Percentiles rank a stretch among this genome's conserved stretches.
Conservation (phyloP, 1,140 invertebrate species). For the Bombyx mandarina region DNA sequence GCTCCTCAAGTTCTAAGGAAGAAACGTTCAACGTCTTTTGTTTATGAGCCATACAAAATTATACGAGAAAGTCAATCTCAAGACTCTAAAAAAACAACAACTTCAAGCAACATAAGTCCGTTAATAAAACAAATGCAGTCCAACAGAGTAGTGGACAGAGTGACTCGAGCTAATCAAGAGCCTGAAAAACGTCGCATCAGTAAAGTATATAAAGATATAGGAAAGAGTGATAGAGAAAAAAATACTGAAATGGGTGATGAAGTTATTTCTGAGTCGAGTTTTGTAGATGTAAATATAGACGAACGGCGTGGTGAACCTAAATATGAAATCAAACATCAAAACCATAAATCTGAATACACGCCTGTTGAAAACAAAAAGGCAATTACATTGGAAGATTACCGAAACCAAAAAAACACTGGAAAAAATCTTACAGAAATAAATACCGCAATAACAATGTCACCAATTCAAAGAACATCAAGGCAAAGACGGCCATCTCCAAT, state of each 20-base stretch:
- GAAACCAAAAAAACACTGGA: slow-evolving; percentile 21
- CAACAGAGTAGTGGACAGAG: slow-evolving; percentile 47
- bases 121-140: slow-evolving; percentile 59
- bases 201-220: slow-evolving; percentile 55
- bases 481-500: slow-evolving; percentile 12
- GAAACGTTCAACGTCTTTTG: slow-evolving; percentile 51
- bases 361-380: slow-evolving; percentile 50
- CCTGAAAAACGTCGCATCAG: slow-evolving; percentile 33
- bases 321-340: slow-evolving; percentile 46
- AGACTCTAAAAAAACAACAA: slow-evolving; percentile 57
- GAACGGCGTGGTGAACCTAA: slow-evolving; percentile 48
- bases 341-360: slow-evolving; percentile 54
- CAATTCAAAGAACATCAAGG: slow-evolving; percentile 13
- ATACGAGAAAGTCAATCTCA: slow-evolving; percentile 49
- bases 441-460: slow-evolving; percentile 1
- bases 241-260: slow-evolving; percentile 15
- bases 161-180: slow-evolving; percentile 32
- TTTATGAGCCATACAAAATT: slow-evolving; percentile 66
- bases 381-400: slow-evolving; percentile 45
- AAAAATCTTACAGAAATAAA: slow-evolving; percentile 10
- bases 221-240: slow-evolving; percentile 41
- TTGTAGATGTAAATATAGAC: slow-evolving; percentile 47
- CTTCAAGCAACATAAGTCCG: slow-evolving; percentile 53
- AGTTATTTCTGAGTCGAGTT: slow-evolving; percentile 23
- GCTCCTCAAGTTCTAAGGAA: slow-evolving; percentile 22